These are phyloP conservation scores for Phengaris arion DNA, from an alignment of 2,888 invertebrate species.

Conservation along the genomic window DNA sequence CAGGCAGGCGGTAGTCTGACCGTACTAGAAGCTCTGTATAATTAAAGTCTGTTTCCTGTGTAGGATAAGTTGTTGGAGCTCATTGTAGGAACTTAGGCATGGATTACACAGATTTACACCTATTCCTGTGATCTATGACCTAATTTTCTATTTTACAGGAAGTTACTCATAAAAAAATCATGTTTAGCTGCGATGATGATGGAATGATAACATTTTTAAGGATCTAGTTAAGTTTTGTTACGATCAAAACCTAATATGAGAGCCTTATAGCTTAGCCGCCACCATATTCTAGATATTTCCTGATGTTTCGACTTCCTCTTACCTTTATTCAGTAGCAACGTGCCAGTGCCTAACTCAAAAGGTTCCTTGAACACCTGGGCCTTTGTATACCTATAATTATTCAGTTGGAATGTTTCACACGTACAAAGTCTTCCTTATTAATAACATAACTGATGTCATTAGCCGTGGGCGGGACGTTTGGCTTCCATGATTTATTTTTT, in stretches of 20 bases:
- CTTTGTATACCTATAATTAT: neutral
- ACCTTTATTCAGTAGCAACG: neutral
- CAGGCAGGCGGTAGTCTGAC: neutral
- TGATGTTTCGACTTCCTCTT: neutral
- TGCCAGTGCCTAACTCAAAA: neutral
- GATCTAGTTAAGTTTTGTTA: too few relatives aligned
- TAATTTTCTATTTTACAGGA: neutral
- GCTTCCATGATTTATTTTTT: conserved; percentile 29
- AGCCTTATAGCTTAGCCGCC: neutral
- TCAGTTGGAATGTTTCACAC: conserved; percentile 8
- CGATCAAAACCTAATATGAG: too few relatives aligned
- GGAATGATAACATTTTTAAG: too few relatives aligned
- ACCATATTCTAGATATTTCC: neutral
- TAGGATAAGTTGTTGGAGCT: neutral
- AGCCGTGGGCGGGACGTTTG: conserved; percentile 31
- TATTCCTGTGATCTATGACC: neutral
- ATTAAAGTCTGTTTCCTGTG: conserved; percentile 6
- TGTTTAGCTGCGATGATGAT: too few relatives aligned
- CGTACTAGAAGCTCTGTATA: neutral
- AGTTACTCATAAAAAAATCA: too few relatives aligned
- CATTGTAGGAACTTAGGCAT: neutral
- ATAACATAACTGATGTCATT: conserved; percentile 49
- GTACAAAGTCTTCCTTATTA: conserved; percentile 20
- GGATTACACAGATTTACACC: neutral
- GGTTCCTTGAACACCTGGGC: neutral